Evolutionary conservation across 2,888 invertebrate genomes (phyloP).

Genomic region (Chrysina gloriosa): DNA sequence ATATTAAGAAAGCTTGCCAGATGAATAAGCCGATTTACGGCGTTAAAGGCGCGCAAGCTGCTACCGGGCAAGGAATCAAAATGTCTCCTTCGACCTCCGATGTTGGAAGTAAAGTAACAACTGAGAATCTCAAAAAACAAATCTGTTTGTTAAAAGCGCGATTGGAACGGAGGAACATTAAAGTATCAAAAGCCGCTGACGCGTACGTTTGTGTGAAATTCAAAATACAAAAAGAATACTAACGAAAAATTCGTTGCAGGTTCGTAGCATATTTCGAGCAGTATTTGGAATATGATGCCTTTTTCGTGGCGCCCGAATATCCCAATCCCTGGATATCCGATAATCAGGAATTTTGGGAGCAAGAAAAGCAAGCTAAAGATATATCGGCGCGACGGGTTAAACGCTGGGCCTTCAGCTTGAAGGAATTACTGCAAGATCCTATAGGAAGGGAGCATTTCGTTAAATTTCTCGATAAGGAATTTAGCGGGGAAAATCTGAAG

Average conservation of each 20-base stretch:
- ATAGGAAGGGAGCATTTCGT: slow-evolving; percentile 96
- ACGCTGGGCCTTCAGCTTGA: slow-evolving; percentile 96
- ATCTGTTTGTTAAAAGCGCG: slow-evolving; percentile 80
- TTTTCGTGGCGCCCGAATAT: slow-evolving; percentile 91
- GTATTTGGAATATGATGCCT: slow-evolving; percentile 95
- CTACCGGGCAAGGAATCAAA: slow-evolving; percentile 55
- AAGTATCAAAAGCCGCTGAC: slow-evolving; percentile 94
- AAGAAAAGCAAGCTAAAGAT: slow-evolving; percentile 92
- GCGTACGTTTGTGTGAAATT: slow-evolving; percentile 74
- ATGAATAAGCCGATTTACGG: slow-evolving; percentile 67
- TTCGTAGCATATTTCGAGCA: slow-evolving; percentile 94
- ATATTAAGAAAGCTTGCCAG: slow-evolving; percentile 94
- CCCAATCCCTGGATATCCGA: slow-evolving; percentile 98
- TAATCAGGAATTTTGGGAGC: slow-evolving; percentile 97
- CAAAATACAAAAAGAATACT: slow-evolving; percentile 19
- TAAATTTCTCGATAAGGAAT: slow-evolving; percentile 96
- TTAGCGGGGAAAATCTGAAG: slow-evolving; percentile 98
- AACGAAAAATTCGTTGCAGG: slow-evolving; percentile 64
- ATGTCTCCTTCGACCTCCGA: slow-evolving; percentile 69
- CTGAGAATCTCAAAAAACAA: slow-evolving; percentile 72
- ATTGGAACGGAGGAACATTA: slow-evolving; percentile 87
- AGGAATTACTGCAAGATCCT: slow-evolving; percentile 94
- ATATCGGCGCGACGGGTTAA: slow-evolving; percentile 93
- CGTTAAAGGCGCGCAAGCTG: slow-evolving; percentile 63
- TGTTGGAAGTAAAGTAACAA: slow-evolving; percentile 53